These are phyloP conservation scores for Enchytraeus crypticus DNA, from an alignment of 2,888 invertebrate species.

Conservation along the genomic window DNA sequence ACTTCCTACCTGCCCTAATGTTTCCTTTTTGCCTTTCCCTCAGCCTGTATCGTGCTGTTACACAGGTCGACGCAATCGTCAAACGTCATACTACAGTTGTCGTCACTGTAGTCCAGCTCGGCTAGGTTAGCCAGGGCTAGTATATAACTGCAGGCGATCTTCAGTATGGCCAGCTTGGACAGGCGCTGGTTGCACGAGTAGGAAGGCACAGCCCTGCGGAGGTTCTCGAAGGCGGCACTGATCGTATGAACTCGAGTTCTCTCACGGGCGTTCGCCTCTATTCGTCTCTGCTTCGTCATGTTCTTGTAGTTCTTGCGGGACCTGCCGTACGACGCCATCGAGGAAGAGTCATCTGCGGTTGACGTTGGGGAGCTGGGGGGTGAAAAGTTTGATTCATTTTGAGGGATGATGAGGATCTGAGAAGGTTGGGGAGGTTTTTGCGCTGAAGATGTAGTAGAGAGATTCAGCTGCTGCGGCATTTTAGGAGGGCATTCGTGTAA, in stretches of 20 bases:
- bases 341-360: neutral
- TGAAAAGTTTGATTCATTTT: neutral
- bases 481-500: neutral
- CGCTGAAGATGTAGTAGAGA: too few species aligned
- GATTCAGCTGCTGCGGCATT: too few species aligned
- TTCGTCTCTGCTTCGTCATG: conserved; percentile 82
- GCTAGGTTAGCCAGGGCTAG: conserved; percentile 72
- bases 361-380: neutral
- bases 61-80: conserved; percentile 73
- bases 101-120: conserved; percentile 60
- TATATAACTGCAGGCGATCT: conserved; percentile 88
- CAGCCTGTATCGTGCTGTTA: conserved; percentile 84
- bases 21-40: conserved; percentile 71
- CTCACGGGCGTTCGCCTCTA: conserved; percentile 88
- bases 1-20: too few species aligned
- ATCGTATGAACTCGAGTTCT: conserved; percentile 87
- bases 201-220: conserved; percentile 73
- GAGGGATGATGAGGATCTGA: too few species aligned
- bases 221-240: conserved; percentile 84
- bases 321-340: neutral
- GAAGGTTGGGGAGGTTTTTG: too few species aligned
- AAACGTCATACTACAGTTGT: conserved; percentile 55
- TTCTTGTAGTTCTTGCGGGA: conserved; percentile 70
- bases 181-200: conserved; percentile 88
- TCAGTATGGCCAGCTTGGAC: conserved; percentile 79